Evolutionary conservation across 2,888 invertebrate genomes (phyloP), one percentile per base, ranked within the genome.

Genomic region (Napeogenes sylphis): DNA sequence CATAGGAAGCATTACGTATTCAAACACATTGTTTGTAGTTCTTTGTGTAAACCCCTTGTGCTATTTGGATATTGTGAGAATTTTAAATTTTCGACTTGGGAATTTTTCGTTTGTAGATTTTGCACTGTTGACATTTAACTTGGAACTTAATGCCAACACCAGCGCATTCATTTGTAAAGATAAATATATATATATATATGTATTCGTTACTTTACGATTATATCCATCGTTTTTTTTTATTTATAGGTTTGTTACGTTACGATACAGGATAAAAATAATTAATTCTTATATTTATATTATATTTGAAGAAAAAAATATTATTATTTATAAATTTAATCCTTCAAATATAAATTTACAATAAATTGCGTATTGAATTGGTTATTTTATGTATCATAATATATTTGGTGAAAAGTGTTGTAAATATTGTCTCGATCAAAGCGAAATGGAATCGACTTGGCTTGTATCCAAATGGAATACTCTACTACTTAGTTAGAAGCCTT

Each of bases 391-490:
- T 6, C 10, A 51, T 14, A 51, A 30, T 12, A 30, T 51, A 30
- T 51, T 51, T 12, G 12, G 30, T 30, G 30, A 30, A 14, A 47
- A 51, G 51, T 51, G 60, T 65, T 63, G 65, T 64, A 70, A 69
- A 70, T 69, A 68, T 64, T 70, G 62, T 68, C 67, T 71, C 67
- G 64, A 69, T 68, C 69, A 68, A 70, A 69, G 66, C 67, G 64
- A 67, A 72, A 71, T 69, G 67, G 65, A 66, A 65, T 65, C 63
- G 55, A 63, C 64, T 71, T 72, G 71, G 69, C 69, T 35, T 59
- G 60, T 35, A 56, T 68, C 71, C 71, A 72, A 71, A 69, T 67
- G 67, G 66, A 64, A 55, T 62, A 58, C 62, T 14, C 62, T 56
- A 58, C 53, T 59, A 53, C 61, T 61, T 58, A 57, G 58, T 45